Percentiles rank a stretch among this genome's conserved stretches.
Conservation (phyloP, 1,140 invertebrate genomes). For the Bombyx mandarina region DNA sequence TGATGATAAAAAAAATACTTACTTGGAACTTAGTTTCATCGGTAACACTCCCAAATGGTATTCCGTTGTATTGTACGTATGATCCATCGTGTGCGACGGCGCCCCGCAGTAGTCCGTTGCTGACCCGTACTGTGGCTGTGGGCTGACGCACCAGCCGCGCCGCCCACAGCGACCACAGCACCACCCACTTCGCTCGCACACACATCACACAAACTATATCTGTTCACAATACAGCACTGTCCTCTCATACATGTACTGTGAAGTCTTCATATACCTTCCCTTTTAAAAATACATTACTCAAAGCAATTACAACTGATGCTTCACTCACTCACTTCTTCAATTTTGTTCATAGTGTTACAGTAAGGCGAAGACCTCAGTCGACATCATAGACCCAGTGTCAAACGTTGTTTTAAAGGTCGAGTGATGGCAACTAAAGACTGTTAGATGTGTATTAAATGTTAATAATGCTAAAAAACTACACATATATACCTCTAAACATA, state of each 20-base stretch:
- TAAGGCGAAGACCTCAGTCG: too few relatives aligned
- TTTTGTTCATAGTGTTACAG: too few relatives aligned
- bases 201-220: neutral
- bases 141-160: conserved; percentile 38
- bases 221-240: neutral
- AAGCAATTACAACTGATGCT: too few relatives aligned
- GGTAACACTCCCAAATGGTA: conserved; percentile 34
- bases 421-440: too few relatives aligned
- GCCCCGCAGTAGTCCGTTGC: conserved; percentile 32
- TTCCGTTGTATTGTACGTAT: conserved; percentile 25
- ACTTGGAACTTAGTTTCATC: conserved; percentile 36
- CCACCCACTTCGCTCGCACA: conserved; percentile 28
- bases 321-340: too few relatives aligned
- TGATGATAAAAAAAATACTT: conserved; percentile 1
- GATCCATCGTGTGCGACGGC: conserved; percentile 31
- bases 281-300: too few relatives aligned
- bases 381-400: too few relatives aligned
- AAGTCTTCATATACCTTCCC: too few relatives aligned
- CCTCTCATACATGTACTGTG: neutral
- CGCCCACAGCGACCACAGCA: conserved; percentile 53
- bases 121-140: conserved; percentile 24
- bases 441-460: too few relatives aligned
- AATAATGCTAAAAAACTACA: too few relatives aligned
- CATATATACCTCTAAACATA: too few relatives aligned
- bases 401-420: too few relatives aligned